Evolutionary conservation across 2,113 vertebrate genomes (phyloP).

Genomic region (Syrmaticus mikado): DNA sequence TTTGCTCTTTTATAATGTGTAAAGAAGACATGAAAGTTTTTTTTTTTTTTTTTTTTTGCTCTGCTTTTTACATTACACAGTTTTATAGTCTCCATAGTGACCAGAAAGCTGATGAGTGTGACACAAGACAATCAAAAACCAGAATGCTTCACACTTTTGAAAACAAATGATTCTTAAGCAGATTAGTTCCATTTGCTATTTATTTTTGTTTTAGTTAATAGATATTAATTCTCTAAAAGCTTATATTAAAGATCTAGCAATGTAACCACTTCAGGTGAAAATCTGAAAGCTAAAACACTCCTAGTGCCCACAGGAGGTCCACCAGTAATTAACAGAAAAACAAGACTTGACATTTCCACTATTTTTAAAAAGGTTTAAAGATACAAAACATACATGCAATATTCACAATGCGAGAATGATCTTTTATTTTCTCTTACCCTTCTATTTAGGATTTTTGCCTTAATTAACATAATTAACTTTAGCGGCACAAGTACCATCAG

Average conservation of each 20-base stretch:
- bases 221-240: not conserved
- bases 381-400: not conserved
- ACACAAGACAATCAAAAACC: conserved; percentile 25
- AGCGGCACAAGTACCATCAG: not conserved
- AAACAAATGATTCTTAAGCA: not conserved
- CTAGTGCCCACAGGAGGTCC: not conserved
- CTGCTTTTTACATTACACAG: not conserved
- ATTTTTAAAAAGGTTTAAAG: not conserved
- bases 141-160: conserved; percentile 4
- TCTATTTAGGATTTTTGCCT: not conserved
- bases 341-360: not conserved
- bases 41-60: not conserved
- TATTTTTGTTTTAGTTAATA: conserved; percentile 2
- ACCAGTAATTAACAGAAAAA: not conserved
- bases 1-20: conserved; percentile 15
- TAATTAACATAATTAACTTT: not conserved
- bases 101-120: conserved; percentile 17
- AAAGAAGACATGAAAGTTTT: not conserved
- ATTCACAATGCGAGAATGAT: not conserved
- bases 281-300: not conserved
- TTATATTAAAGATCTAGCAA: not conserved
- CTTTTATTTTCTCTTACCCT: not conserved
- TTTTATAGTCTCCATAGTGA: conserved; percentile 60
- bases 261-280: not conserved
- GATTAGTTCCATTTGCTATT: not conserved